These are phyloP conservation scores for Ditylenchus dipsaci DNA, from an alignment of 1,140 invertebrate genomes.

Conservation along the genomic window DNA sequence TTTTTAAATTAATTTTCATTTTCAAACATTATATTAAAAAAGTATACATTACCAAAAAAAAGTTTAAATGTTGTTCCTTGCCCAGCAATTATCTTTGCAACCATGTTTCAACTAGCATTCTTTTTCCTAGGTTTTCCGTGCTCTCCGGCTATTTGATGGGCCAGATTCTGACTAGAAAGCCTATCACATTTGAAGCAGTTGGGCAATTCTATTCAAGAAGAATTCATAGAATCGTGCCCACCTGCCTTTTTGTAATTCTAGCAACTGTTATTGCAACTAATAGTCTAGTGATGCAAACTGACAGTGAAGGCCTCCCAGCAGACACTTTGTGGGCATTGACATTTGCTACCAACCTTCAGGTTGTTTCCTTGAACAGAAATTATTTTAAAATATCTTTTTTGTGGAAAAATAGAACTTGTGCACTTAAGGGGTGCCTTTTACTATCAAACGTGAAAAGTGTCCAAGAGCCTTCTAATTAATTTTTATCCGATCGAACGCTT, in stretches of 20 bases:
- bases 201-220: background rate
- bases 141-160: background rate
- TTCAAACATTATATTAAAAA: too few species aligned
- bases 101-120: too few species aligned
- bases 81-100: too few species aligned
- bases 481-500: too few species aligned
- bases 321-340: background rate
- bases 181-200: background rate
- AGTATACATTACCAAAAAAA: too few species aligned
- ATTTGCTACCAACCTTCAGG: background rate
- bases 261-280: background rate
- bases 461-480: too few species aligned
- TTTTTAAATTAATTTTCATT: too few species aligned
- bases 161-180: background rate
- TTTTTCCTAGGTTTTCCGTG: background rate
- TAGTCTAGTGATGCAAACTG: background rate
- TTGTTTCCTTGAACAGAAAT: background rate
- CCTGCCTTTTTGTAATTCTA: background rate
- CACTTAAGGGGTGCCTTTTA: too few species aligned
- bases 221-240: background rate
- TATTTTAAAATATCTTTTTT: background rate
- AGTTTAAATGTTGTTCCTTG: too few species aligned
- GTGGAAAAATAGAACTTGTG: too few species aligned
- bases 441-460: too few species aligned
- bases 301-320: background rate